These are phyloP conservation scores for Mus musculus DNA, from an alignment of 2,113 vertebrate genomes.

Conservation along the genomic window GRCm39 chr9:59772501-59773000, in stretches of 20 bases:
- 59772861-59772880: constrained; percentile 95
- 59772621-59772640: too few relatives aligned
- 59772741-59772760: not conserved
- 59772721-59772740: not conserved
- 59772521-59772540: not conserved
- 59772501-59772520: not conserved
- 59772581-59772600: too few relatives aligned
- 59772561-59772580: too few relatives aligned
- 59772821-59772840: constrained; percentile 35
- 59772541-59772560: not conserved
- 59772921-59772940: constrained; percentile 90
- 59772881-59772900: constrained; percentile 88
- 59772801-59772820: not conserved
- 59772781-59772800: constrained; percentile 12
- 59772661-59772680: too few relatives aligned
- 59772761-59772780: constrained; percentile 7
- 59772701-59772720: too few relatives aligned
- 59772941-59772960: constrained; percentile 94
- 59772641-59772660: too few relatives aligned
- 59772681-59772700: too few relatives aligned
- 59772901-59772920: constrained; percentile 92
- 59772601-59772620: too few relatives aligned
- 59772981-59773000: not conserved
- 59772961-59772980: constrained; percentile 95
- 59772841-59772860: constrained; percentile 93